Evolutionary conservation across 2,888 invertebrate species (phyloP), one percentile per base, ranked within the genome.

Genomic region (Spilosoma lubricipeda): DNA sequence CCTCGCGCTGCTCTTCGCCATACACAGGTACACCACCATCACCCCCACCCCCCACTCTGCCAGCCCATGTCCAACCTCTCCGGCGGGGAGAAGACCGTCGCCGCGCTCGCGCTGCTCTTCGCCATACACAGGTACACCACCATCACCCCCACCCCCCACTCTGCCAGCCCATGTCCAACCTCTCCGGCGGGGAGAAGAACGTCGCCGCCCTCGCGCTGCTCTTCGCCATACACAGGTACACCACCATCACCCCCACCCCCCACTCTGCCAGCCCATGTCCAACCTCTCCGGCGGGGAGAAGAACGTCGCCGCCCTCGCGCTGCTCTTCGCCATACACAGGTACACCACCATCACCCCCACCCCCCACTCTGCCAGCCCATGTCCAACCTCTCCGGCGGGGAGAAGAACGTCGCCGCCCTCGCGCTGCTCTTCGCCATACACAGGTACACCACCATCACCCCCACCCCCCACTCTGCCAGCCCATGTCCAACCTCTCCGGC

Each of bases 1-100:
- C 18, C 96, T 99, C 63, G 99, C 99, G 23, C 96, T 99, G 63
- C 96, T 99, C 4, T 99, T 99, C 45, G 45, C 66, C 20, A 20
- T 23, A 23, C 52, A 52, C 48, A 48, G 45, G 45, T 13, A 45
- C 15, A 15, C 45, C 18, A 5, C 48, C 48, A 7, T 5, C n/a
- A n/a, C 48, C 20, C 15, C 20, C 20, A 20, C 65, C 1, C 3
- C 48, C 18, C 20, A 48, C 48, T 20, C 77, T 99, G 99, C 96
- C 98, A 99, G 94, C 99, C 99, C 39, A 99, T 99, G 99, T 99
- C 99, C 88, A 99, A 99, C 96, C 96, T 99, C 76, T 99, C 99
- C 86, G 99, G 99, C 85, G 99, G 99, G 73, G 99, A 99, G 95
- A 99, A 99, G 95, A 99, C 99, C 0, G 99, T 99, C 23, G 99